Percentiles rank a stretch among this genome's conserved stretches.
These are phyloP conservation scores for Pegoplata infirma DNA, from an alignment of 2,888 invertebrate genomes.

Conservation along the genomic window DNA sequence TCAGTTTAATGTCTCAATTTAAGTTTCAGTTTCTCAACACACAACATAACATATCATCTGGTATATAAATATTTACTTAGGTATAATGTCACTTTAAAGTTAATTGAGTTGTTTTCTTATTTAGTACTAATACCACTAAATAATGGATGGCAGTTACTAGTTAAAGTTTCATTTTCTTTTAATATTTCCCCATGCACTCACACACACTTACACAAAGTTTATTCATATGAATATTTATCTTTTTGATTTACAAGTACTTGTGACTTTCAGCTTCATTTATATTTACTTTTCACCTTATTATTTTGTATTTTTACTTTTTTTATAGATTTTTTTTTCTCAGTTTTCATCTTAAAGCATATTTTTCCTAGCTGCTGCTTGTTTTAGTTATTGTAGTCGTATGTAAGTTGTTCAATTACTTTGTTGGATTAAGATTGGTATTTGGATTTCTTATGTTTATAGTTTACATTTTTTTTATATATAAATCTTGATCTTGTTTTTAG, in stretches of 20 bases:
- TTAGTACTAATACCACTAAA: too few relatives aligned
- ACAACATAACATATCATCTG: too few relatives aligned
- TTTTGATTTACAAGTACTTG: conserved; percentile 55
- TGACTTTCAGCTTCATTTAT: conserved; percentile 59
- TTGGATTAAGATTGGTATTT: not conserved
- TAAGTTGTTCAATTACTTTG: conserved; percentile 24
- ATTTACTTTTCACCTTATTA: conserved; percentile 54
- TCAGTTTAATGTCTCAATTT: conserved; percentile 42
- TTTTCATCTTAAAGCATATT: not conserved
- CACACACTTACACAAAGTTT: too few relatives aligned
- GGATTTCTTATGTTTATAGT: conserved; percentile 15
- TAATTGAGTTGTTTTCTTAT: conserved; percentile 55
- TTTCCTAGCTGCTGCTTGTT: conserved; percentile 10
- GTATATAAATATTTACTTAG: conserved; percentile 37
- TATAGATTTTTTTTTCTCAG: not conserved
- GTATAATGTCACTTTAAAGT: conserved; percentile 42
- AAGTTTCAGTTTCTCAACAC: not conserved
- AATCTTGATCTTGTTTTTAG: conserved; percentile 57
- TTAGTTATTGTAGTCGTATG: not conserved
- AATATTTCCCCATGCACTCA: not conserved
- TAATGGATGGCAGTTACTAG: too few relatives aligned
- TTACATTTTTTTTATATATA: conserved; percentile 14
- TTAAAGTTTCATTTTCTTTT: conserved; percentile 8
- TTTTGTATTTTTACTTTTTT: conserved; percentile 13
- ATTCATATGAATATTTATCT: conserved; percentile 46